Evolutionary conservation across 2,888 invertebrate species (phyloP), one percentile per base, ranked within the genome.

Genomic region (Drosophila paranaensis): DNA sequence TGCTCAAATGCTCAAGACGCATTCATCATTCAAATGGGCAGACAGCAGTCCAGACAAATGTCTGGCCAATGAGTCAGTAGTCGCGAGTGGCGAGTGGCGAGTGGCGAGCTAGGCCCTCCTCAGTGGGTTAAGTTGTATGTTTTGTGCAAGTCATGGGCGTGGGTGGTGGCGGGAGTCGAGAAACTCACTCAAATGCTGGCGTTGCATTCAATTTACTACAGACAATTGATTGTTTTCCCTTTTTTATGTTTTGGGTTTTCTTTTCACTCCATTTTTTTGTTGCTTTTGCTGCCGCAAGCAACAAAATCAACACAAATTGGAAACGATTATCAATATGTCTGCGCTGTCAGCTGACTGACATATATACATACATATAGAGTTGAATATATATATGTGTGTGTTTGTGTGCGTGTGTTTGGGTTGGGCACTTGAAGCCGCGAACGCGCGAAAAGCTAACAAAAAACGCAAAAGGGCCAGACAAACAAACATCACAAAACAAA

Each of bases 301-400:
- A 51, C 50, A 78, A 78, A 78, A 78, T 72, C 76, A 73, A 73
- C 77, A 77, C 77, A 84, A 87, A 84, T 87, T 87, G 82, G 81
- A 84, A 84, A 79, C 84, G 88, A 84, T 87, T 84, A 84, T 84
- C 85, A 87, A 84, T 87, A 85, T 81, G 84, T 76, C 82, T 71
- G 60, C 60, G 39, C 77, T 82, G 87, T 71, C 80, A 87, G 50
- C 33, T 33, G 72, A 33, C 48, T 48, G 48, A 9, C 27, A 45
- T 50, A 27, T 39, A 16, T 55, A 16, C 40, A 42, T 16, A 16
- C 42, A 16, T 30, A 42, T 16, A 13, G 30, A 55, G 16, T 33
- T 54, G 3, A 9, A 51, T 25, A 6, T 14, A 16, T 46, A 0
- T 61, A 14, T 45, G 14, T 46, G 2, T 30, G 2, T 46, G 46